These are phyloP conservation scores for Sinocyclocheilus anshuiensis DNA, from an alignment of 2,113 vertebrate species.

Conservation along the genomic window DNA sequence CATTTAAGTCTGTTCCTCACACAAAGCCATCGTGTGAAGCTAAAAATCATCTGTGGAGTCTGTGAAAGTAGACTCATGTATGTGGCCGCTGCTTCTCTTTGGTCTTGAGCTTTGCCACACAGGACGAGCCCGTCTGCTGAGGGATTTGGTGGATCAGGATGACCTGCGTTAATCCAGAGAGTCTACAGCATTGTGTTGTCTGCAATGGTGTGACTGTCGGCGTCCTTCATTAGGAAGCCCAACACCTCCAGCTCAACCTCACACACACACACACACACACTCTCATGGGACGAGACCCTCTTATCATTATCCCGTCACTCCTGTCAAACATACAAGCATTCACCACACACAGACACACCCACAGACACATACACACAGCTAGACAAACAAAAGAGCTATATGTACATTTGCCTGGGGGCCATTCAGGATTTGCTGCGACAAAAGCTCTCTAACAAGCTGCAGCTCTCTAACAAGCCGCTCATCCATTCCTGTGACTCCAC, in stretches of 20 bases:
- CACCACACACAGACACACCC: conserved; percentile 20
- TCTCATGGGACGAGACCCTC: neutral
- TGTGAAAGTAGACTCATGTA: neutral
- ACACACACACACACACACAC: neutral
- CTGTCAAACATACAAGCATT: conserved; percentile 33
- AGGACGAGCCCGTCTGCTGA: conserved; percentile 4
- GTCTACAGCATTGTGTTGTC: conserved; percentile 12
- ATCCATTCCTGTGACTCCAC: conserved; percentile 8
- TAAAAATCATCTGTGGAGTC: neutral
- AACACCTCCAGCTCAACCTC: conserved; percentile 25
- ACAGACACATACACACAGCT: conserved; percentile 24
- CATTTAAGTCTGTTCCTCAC: neutral
- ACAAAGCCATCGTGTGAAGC: neutral
- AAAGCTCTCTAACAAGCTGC: conserved; percentile 21
- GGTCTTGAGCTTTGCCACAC: conserved; percentile 1
- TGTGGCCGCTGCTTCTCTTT: neutral
- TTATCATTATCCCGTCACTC: conserved; percentile 37
- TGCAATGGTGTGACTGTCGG: neutral
- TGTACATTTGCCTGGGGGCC: conserved; percentile 26
- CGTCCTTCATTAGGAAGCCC: conserved; percentile 35
- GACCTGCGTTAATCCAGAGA: conserved; percentile 19
- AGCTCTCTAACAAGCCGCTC: conserved; percentile 21
- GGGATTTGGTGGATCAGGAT: conserved; percentile 57
- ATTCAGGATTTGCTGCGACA: neutral
- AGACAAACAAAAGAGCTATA: conserved; percentile 28